Evolutionary conservation across 2,797 vertebrate genomes (phyloP).

Genomic region (Betta splendens): DNA sequence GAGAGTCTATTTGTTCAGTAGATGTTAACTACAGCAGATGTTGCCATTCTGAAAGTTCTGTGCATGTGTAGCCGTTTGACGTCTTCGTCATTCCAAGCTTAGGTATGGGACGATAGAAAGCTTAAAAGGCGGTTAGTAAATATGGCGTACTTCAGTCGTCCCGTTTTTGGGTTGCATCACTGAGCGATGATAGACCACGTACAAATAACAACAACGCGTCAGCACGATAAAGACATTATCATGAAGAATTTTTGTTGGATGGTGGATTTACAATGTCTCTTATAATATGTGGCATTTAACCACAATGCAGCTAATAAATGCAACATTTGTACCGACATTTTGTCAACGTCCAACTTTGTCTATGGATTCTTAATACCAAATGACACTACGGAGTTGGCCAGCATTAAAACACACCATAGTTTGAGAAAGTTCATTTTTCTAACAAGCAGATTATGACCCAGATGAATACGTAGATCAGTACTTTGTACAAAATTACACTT

Average conservation of each 20-base stretch:
- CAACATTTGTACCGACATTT: conserved; percentile 15
- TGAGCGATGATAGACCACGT: conserved; percentile 3
- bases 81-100: conserved; percentile 51
- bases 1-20: conserved; percentile 29
- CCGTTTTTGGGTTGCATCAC: conserved; percentile 28
- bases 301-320: background rate
- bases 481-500: conserved; percentile 2
- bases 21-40: conserved; percentile 38
- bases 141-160: conserved; percentile 54
- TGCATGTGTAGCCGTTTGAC: conserved; percentile 36
- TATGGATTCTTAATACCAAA: background rate
- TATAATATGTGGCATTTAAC: conserved; percentile 13
- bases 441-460: background rate
- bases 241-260: conserved; percentile 4
- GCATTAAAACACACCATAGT: conserved; percentile 4
- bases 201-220: background rate
- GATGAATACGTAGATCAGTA: background rate
- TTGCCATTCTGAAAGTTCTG: conserved; percentile 62
- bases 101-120: conserved; percentile 40
- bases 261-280: background rate
- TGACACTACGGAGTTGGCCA: background rate
- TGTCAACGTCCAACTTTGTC: conserved; percentile 6
- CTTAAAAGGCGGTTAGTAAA: conserved; percentile 56
- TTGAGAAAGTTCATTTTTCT: background rate
- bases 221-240: conserved; percentile 15